These are phyloP conservation scores for Hylaeus anthracinus DNA, from an alignment of 1,140 invertebrate species.

Conservation along the genomic window DNA sequence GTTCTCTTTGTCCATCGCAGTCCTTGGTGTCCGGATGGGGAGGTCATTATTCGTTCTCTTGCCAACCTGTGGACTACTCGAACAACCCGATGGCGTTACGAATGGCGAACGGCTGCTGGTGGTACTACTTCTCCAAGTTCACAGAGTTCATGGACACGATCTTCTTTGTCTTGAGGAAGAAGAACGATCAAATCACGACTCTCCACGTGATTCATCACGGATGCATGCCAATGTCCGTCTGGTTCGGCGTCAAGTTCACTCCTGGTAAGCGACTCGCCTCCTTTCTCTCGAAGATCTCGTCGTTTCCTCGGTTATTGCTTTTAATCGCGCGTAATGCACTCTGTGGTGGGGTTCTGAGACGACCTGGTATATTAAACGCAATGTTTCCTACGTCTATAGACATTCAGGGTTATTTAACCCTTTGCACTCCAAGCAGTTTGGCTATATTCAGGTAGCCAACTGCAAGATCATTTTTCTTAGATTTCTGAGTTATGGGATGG, in stretches of 20 bases:
- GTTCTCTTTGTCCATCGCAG: neutral
- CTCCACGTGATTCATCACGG: conserved; percentile 96
- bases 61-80: conserved; percentile 95
- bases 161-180: conserved; percentile 93
- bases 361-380: too few relatives aligned
- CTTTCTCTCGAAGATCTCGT: neutral
- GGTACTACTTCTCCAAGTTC: conserved; percentile 95
- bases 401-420: too few relatives aligned
- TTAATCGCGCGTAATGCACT: too few relatives aligned
- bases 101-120: conserved; percentile 91
- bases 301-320: too few relatives aligned
- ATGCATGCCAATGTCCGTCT: conserved; percentile 94
- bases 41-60: conserved; percentile 90
- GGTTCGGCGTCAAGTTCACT: conserved; percentile 95
- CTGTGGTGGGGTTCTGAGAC: too few relatives aligned
- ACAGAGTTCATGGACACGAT: conserved; percentile 94
- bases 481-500: too few relatives aligned
- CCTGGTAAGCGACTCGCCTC: conserved; percentile 83
- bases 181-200: conserved; percentile 91
- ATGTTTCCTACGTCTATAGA: too few relatives aligned
- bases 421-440: too few relatives aligned
- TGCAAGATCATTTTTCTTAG: too few relatives aligned
- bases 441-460: too few relatives aligned
- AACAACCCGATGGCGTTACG: conserved; percentile 87
- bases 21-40: conserved; percentile 84